Evolutionary conservation across 2,797 vertebrate species (phyloP), one percentile per base, ranked within the genome.

Genomic region (Sebastes aleutianus): DNA sequence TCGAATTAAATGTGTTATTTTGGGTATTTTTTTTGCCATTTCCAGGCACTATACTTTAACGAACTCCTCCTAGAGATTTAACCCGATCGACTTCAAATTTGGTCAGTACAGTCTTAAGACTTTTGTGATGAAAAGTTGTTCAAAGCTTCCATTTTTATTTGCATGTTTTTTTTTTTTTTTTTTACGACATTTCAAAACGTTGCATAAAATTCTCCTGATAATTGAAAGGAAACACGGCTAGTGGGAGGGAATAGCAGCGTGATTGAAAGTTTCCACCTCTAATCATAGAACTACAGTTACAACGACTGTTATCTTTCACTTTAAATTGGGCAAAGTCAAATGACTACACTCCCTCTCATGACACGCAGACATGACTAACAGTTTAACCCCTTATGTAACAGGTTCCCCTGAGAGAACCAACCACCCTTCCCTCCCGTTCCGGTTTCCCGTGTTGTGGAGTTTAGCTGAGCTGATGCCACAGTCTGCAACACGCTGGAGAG

Each of bases 261-360:
- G n/a, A 6, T 11, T 31, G 20, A 62, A 32, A 64, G 5, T 12
- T 58, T 61, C 24, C 29, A 31, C 20, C 18, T 73, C 8, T 18
- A 34, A 66, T 77, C 6, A 9, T 16, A 43, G 13, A 53, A 47
- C 50, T 31, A n/a, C 8, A 36, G 14, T 39, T 32, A 34, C 29
- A 27, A 27, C 8, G 2, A 18, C 13, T 24, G 12, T 16, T 62
- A 26, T 68, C 31, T 12, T 75, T 79, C 54, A 18, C 71, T 73
- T 74, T 43, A 63, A 65, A n/a, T n/a, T 13, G 16, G 43, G 47
- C 58, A 70, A 78, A 64, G 66, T 78, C 66, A 43, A 62, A 53
- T 69, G 20, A 78, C 24, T 24, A 11, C 31, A 61, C 47, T 53
- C 12, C 22, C 58, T 31, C 14, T 18, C 47, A 66, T 34, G 20